phyloP scores from a whole-genome alignment of 1,140 invertebrate genomes.

The Melitaea cinxia region DNA sequence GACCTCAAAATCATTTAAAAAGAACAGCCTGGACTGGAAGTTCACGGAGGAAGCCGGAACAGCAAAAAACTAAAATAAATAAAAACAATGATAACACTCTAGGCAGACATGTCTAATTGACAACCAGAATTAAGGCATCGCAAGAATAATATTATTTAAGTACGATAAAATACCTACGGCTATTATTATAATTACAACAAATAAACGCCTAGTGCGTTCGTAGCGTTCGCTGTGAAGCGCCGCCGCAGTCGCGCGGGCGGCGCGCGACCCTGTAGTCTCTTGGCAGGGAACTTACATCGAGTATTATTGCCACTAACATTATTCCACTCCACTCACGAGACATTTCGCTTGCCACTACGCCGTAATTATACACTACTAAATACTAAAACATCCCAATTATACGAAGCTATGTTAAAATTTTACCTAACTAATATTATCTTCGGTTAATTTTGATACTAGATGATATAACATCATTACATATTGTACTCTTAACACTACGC shows the following conservation, averaged over 20 bases:
- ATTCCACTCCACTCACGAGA: conserved; percentile 72
- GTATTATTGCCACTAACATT: conserved; percentile 80
- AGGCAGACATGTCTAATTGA: conserved; percentile 83
- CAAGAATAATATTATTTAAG: conserved; percentile 83
- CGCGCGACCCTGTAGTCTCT: conserved; percentile 59
- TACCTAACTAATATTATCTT: conserved; percentile 82
- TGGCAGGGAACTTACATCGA: conserved; percentile 74
- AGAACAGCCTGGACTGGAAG: conserved; percentile 82
- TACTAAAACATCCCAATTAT: conserved; percentile 82
- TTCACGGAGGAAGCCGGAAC: conserved; percentile 82
- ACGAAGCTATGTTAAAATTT: conserved; percentile 82
- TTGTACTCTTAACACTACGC: conserved; percentile 83
- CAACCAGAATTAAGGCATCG: conserved; percentile 83
- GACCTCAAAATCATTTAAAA: conserved; percentile 82
- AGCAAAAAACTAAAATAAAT: conserved; percentile 80
- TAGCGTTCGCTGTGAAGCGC: conserved; percentile 65
- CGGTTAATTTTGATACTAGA: conserved; percentile 83
- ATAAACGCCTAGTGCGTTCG: conserved; percentile 78
- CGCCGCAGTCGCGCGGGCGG: conserved; percentile 23
- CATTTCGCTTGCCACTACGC: conserved; percentile 77
- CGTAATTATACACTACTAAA: conserved; percentile 78
- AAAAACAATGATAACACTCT: conserved; percentile 81
- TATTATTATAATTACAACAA: conserved; percentile 82
- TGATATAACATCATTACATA: conserved; percentile 82
- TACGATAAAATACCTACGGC: conserved; percentile 82